Conservation (phyloP, 2,113 vertebrate species). For the Cromileptes altivelis region DNA sequence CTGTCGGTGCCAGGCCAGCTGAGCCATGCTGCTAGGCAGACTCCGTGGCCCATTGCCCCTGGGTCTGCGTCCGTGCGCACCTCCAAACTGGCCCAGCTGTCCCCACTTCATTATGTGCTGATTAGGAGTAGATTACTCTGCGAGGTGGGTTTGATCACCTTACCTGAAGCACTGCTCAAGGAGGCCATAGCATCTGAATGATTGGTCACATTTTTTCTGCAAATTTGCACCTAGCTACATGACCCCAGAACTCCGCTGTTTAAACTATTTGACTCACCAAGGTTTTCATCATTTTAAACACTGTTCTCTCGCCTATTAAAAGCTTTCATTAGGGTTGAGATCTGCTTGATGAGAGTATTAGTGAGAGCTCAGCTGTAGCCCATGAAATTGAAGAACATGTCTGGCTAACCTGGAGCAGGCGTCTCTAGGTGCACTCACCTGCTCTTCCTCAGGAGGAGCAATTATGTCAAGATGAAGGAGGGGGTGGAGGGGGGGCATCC, state of each 20-base stretch:
- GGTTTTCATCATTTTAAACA: constrained; percentile 53
- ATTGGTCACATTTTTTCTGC: constrained; percentile 7
- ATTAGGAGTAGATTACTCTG: constrained; percentile 57
- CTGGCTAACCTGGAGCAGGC: constrained; percentile 66
- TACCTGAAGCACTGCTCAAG: constrained; percentile 12
- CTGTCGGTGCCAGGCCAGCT: constrained; percentile 66
- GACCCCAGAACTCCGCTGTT: constrained; percentile 5
- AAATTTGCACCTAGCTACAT: background rate
- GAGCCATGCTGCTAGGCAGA: constrained; percentile 57
- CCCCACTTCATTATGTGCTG: constrained; percentile 72
- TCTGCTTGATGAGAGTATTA: constrained; percentile 82
- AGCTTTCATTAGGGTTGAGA: constrained; percentile 77
- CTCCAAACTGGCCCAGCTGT: constrained; percentile 71
- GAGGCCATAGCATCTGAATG: constrained; percentile 1
- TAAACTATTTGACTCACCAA: constrained; percentile 19
- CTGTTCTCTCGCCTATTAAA: constrained; percentile 64
- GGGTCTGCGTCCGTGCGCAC: constrained; percentile 33
- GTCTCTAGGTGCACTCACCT: constrained; percentile 79
- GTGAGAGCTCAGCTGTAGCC: constrained; percentile 70
- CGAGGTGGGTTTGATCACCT: constrained; percentile 27
- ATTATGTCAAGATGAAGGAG: constrained; percentile 84
- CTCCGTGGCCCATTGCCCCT: constrained; percentile 47
- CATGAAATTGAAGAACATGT: constrained; percentile 73
- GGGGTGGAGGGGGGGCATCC: constrained; percentile 44
- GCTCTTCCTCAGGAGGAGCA: constrained; percentile 86